A percentile compares a stretch with the other conserved stretches of the same genome.
phyloP scores from a whole-genome alignment of 2,888 invertebrate genomes.

The Monopis laevigella region DNA sequence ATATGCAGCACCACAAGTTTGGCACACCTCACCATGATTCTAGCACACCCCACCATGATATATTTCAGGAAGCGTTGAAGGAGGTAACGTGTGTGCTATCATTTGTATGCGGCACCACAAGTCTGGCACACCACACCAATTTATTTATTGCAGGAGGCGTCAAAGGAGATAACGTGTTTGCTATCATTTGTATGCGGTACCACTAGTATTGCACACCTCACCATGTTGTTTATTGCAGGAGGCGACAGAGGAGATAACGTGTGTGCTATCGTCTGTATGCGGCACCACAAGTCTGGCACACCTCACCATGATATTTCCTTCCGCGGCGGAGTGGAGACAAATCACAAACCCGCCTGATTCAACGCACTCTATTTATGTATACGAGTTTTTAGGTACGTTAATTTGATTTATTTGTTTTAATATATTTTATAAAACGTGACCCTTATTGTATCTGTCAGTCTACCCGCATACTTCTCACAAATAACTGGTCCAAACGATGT shows the following conservation, averaged over 20 bases:
- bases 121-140: constrained; percentile 83
- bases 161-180: constrained; percentile 75
- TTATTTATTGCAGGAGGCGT: constrained; percentile 77
- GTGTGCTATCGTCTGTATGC: constrained; percentile 77
- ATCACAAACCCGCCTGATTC: constrained; percentile 32
- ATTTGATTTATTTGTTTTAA: background rate
- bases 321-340: constrained; percentile 72
- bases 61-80: constrained; percentile 77
- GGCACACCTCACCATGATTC: too few species aligned
- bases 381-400: constrained; percentile 73
- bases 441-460: too few species aligned
- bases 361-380: constrained; percentile 69
- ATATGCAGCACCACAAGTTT: too few species aligned
- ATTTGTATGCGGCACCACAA: constrained; percentile 77
- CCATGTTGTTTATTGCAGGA: constrained; percentile 85
- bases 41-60: too few species aligned
- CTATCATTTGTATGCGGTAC: constrained; percentile 80
- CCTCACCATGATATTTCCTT: constrained; percentile 84
- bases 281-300: constrained; percentile 81
- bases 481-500: too few species aligned
- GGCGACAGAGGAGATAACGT: constrained; percentile 75
- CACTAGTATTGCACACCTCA: constrained; percentile 80
- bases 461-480: too few species aligned
- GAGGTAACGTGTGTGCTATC: constrained; percentile 79
- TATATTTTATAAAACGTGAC: too few species aligned